Evolutionary conservation across 2,888 invertebrate species (phyloP).

Genomic region (Calameuta filiformis): DNA sequence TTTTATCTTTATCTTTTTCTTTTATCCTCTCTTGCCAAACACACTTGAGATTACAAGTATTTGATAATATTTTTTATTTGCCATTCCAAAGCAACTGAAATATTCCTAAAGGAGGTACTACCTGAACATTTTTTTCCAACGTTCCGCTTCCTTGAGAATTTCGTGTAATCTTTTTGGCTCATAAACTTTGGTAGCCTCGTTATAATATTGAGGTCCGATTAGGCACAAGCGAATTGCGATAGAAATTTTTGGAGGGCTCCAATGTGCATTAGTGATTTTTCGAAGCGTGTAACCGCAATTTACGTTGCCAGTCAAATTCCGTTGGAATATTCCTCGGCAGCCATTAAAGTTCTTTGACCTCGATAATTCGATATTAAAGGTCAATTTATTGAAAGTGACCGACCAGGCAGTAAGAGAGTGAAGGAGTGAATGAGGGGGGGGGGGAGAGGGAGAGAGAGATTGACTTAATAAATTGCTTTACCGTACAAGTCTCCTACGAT

Average conservation of each 20-base stretch:
- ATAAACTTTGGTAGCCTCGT: background rate
- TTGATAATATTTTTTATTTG: background rate
- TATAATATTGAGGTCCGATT: background rate
- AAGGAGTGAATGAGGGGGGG: background rate
- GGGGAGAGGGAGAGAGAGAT: conserved; percentile 6
- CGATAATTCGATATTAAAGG: background rate
- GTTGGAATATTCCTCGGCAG: background rate
- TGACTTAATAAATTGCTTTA: conserved; percentile 5
- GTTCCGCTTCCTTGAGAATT: too few relatives aligned
- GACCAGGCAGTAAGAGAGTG: background rate
- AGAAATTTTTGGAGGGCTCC: background rate
- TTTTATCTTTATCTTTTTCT: background rate
- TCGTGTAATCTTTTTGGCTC: background rate
- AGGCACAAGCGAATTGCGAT: background rate
- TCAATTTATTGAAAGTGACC: background rate
- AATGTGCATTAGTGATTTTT: background rate
- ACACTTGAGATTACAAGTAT: background rate
- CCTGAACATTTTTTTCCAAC: too few relatives aligned
- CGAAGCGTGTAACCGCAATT: background rate
- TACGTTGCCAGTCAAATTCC: background rate
- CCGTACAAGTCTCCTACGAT: background rate
- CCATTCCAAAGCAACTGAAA: background rate
- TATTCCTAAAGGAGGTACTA: background rate
- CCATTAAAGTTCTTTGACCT: background rate
- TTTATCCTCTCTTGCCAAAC: background rate